Percentiles rank a stretch among this genome's conserved stretches.
phyloP scores from a whole-genome alignment of 1,140 invertebrate genomes.

The Episyrphus balteatus region DNA sequence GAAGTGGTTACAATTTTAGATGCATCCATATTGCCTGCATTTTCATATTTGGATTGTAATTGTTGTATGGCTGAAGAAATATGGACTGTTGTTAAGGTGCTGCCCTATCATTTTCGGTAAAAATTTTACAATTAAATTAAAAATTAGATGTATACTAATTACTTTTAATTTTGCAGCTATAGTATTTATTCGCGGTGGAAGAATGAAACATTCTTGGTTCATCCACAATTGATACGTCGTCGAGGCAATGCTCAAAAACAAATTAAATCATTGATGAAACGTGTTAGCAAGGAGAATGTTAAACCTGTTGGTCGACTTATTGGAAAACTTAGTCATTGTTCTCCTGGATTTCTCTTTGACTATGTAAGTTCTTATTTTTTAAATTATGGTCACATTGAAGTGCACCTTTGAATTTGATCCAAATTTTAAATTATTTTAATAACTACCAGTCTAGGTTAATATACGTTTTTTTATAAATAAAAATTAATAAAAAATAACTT shows the following conservation, averaged over 20 bases:
- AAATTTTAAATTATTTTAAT: no score
- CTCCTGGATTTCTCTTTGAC: slow-evolving; percentile 91
- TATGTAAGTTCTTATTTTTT: slow-evolving; percentile 81
- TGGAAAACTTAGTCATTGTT: slow-evolving; percentile 93
- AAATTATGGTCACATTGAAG: no score
- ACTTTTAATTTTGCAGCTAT: slow-evolving; percentile 47
- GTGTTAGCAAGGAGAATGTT: slow-evolving; percentile 96
- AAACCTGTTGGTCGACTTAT: slow-evolving; percentile 91
- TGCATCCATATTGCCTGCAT: slow-evolving; percentile 73
- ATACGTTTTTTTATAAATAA: no score
- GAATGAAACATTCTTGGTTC: slow-evolving; percentile 69
- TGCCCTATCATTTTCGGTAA: slow-evolving; percentile 82
- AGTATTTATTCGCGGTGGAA: slow-evolving; percentile 91
- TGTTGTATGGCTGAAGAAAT: slow-evolving; percentile 93
- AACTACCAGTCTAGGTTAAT: no score
- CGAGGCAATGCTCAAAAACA: slow-evolving; percentile 79
- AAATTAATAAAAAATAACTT: no score
- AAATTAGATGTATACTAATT: not conserved
- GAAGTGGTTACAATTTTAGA: slow-evolving; percentile 81
- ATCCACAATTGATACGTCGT: slow-evolving; percentile 71
- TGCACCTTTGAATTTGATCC: not conserved
- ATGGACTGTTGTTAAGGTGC: slow-evolving; percentile 83
- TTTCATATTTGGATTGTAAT: slow-evolving; percentile 87
- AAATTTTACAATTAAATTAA: slow-evolving; percentile 4
- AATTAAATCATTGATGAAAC: slow-evolving; percentile 94